phyloP scores from a whole-genome alignment of 2,113 vertebrate species.

The Ovibos moschatus region DNA sequence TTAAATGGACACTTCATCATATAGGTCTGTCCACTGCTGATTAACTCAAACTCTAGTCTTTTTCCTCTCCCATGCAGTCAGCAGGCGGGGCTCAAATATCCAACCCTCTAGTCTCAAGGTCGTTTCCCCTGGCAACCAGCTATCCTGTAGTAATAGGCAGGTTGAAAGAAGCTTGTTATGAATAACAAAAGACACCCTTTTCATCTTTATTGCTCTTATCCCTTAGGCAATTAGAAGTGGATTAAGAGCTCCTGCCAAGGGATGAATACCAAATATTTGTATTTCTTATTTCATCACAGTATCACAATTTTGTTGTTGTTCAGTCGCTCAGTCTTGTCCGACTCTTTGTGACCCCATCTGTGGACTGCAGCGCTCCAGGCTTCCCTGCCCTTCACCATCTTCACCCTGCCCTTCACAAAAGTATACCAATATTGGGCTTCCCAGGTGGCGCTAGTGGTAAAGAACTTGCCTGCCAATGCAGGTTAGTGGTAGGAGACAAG shows the following conservation, averaged over 20 bases:
- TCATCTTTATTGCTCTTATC: not conserved
- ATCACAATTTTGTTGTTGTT: not conserved
- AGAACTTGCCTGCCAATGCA: not conserved
- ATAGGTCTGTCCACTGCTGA: not conserved
- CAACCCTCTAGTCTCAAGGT: not conserved
- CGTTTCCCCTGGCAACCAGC: not conserved
- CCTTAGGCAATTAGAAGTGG: not conserved
- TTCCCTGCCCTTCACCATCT: not conserved
- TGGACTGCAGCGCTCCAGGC: not conserved
- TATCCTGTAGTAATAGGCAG: not conserved
- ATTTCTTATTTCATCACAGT: not conserved
- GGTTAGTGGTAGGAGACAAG: not conserved
- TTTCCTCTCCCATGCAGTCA: not conserved
- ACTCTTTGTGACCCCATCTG: not conserved
- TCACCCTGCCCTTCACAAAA: not conserved
- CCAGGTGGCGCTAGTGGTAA: not conserved
- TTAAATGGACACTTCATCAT: not conserved
- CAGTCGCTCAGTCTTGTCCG: not conserved
- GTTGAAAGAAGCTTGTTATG: not conserved
- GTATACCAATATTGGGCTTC: not conserved
- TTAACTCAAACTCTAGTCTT: not conserved
- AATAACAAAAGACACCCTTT: not conserved
- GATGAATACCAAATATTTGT: not conserved
- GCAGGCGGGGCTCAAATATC: not conserved
- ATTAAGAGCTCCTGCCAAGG: not conserved